These are phyloP conservation scores for Archocentrus centrarchus DNA, from an alignment of 2,113 vertebrate genomes.

Conservation along the genomic window DNA sequence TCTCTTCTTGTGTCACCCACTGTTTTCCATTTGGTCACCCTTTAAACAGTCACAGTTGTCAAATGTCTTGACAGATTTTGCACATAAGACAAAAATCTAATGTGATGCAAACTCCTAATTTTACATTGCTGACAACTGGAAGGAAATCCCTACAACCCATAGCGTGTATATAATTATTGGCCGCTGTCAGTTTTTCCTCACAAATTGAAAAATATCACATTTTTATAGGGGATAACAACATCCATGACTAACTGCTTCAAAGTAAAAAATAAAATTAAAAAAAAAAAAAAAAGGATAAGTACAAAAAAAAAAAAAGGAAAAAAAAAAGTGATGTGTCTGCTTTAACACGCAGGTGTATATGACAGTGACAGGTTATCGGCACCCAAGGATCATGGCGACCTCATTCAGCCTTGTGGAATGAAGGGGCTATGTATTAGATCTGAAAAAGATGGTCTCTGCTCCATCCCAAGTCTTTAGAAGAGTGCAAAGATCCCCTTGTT, in stretches of 20 bases:
- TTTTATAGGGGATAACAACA: conserved; percentile 80
- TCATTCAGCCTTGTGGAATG: conserved; percentile 93
- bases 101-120: conserved; percentile 73
- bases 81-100: conserved; percentile 82
- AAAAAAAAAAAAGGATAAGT: conserved; percentile 73
- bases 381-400: conserved; percentile 90
- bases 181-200: conserved; percentile 66
- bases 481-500: conserved; percentile 92
- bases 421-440: conserved; percentile 92
- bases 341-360: conserved; percentile 88
- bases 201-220: conserved; percentile 82
- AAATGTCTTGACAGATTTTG: conserved; percentile 81
- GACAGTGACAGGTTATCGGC: conserved; percentile 88
- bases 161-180: conserved; percentile 82
- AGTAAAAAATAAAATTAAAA: conserved; percentile 71
- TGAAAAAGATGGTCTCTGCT: conserved; percentile 91
- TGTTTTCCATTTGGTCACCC: conserved; percentile 85
- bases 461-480: conserved; percentile 91
- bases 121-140: conserved; percentile 70
- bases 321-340: conserved; percentile 83
- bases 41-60: conserved; percentile 78
- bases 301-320: conserved; percentile 63
- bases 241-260: conserved; percentile 82
- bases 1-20: conserved; percentile 79
- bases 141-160: conserved; percentile 82